These are phyloP conservation scores for Pteropus rufus DNA, from an alignment of 2,797 vertebrate genomes.

Conservation along the genomic window DNA sequence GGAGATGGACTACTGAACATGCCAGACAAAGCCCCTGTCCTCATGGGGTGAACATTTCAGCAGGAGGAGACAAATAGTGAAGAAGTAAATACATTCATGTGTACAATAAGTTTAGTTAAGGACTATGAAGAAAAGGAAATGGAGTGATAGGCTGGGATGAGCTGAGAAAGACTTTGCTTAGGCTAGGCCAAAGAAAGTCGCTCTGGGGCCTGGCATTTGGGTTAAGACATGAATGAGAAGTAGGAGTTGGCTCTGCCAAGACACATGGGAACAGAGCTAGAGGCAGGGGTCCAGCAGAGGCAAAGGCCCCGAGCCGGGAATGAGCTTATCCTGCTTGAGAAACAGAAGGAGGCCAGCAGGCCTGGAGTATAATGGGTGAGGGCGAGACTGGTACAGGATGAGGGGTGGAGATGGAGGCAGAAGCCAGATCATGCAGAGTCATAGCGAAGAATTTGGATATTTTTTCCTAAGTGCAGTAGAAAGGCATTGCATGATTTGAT, in stretches of 20 bases:
- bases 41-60: fast-evolving
- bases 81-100: fast-evolving
- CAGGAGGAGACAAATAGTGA: no score
- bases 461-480: background rate
- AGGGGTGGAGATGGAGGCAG: no score
- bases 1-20: background rate
- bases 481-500: background rate
- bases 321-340: background rate
- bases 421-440: background rate
- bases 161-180: background rate
- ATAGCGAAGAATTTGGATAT: background rate
- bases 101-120: fast-evolving
- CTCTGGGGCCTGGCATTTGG: background rate
- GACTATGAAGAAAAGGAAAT: background rate
- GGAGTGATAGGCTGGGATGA: fast-evolving
- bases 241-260: no score
- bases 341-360: fast-evolving
- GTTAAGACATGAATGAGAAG: background rate
- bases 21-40: background rate
- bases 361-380: fast-evolving
- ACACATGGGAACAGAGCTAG: fast-evolving
- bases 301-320: background rate
- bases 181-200: background rate
- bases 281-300: background rate
- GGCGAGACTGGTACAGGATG: fast-evolving